Evolutionary conservation across 2,888 invertebrate species (phyloP), one percentile per base, ranked within the genome.

Genomic region (Ariolimax columbianus): DNA sequence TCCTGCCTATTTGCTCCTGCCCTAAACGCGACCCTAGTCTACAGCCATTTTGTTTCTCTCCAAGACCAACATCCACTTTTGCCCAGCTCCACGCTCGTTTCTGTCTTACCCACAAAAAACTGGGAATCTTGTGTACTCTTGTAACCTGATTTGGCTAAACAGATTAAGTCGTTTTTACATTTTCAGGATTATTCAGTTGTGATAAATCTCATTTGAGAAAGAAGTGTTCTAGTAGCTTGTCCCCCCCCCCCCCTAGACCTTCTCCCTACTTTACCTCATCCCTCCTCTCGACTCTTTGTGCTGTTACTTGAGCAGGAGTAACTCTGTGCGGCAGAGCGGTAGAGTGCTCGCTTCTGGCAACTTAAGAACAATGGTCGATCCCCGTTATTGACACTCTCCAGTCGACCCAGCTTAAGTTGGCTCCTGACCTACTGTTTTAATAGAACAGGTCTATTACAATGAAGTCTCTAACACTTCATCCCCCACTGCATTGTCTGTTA

Each of bases 121-220:
- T 43, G 68, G 23, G 68, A 43, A 78, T 78, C 47, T 68, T 33
- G 55, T 68, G 66, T 80, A 36, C 33, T 40, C 55, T 11, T 59
- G n/a, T 59, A 82, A 82, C 82, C 40, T 75, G 7, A 75, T 82
- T 82, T 73, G 63, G 82, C 73, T 82, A 82, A 82, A 82, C 38
- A 75, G 73, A 82, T 82, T 82, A 82, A 75, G 73, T 73, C 75
- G 59, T 82, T 82, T 82, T 75, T 82, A 75, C 75, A 82, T 82
- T 82, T 75, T 73, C 63, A 43, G 23, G 82, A 82, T 82, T 82
- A 82, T 82, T 82, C 82, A 63, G 73, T 82, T 82, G 82, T 82
- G 75, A 75, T 73, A 82, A 82, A 82, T 82, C 82, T 82, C 82
- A 82, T 82, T 82, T 73, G 82, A 43, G 51, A 68, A 38, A 36